Evolutionary conservation across 2,888 invertebrate genomes (phyloP), one percentile per base, ranked within the genome.

Genomic region (Tachystola acroxantha): DNA sequence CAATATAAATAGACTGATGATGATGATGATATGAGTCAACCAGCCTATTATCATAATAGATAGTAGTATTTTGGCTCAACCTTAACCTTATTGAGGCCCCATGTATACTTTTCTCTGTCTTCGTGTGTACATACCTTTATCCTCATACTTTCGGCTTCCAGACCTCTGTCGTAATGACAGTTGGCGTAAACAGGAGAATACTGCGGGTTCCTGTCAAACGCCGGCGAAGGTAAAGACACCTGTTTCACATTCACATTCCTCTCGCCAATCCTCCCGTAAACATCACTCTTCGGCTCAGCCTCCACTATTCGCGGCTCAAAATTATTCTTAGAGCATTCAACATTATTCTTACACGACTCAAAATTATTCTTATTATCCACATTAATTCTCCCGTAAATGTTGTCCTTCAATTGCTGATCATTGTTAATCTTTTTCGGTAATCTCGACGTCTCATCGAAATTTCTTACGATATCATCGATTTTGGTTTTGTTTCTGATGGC

Each of bases 391-490:
- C 85, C 85, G 36, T 86, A 85, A n/a, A 82, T 64, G 43, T 78
- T 69, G 24, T 80, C 75, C n/a, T 47, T 54, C 32, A 68, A 67
- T 10, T 72, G 66, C 36, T 80, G 72, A 24, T 84, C 81, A 10
- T 86, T 84, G 33, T 82, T 80, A 0, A 84, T 60, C 53, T 84
- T 86, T 43, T 86, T 84, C 1, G 78, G 75, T 22, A 80, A 19
- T 42, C 55, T 34, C 0, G 51, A 77, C 50, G 57, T 81, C 56
- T 79, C 90, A 48, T 76, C 88, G 49, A 76, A 89, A 47, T 85
- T 90, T 45, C 81, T 69, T 0, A 84, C 82, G 0, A 86, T 79
- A 22, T 86, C 85, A 1, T 86, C 85, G 4, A 88, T 81, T 67
- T 81, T 86, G 0, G 71, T 79, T 41, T 80, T 81, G 33, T 80